Evolutionary conservation across 2,113 vertebrate genomes (phyloP), one percentile per base, ranked within the genome.

Genomic region (Hippocampus mohnikei): DNA sequence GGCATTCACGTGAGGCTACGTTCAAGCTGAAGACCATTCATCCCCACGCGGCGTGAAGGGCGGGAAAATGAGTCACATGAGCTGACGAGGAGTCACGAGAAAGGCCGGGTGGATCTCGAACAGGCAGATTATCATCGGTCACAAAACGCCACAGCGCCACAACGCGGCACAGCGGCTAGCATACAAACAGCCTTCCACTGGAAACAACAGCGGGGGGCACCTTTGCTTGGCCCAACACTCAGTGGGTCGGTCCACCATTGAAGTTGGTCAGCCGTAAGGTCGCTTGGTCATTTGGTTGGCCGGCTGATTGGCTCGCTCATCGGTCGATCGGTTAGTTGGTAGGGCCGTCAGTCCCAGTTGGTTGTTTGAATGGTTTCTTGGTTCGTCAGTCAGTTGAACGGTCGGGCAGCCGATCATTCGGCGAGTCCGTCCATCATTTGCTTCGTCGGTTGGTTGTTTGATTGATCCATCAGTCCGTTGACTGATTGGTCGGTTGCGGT

Each of bases 61-160:
- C 74, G 75, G 71, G 58, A 29, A 76, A 88, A 81, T 84, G 83
- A 86, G 72, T 64, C 71, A 81, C 42, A 72, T 81, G 75, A 86
- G 86, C 44, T 72, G 68, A 74, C 66, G 48, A 50, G 44, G 64
- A 65, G 81, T 74, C 70, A 67, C 42, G 21, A 69, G 62, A 80
- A 20, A 61, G 71, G 68, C 25, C 72, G 66, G 53, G 64, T 1
- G 18, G 69, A 62, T 71, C 70, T 65, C 60, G 42, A 62, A 44
- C 55, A 67, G 64, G 55, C 27, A 18, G 16, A 21, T 46, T 37
- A 63, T 60, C 21, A 41, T 65, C 63, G 25, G 63, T 44, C 41
- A 25, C 16, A 23, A 65, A 65, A 33, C 2, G 16, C 15, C 2
- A 33, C 58, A 59, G 7, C 23, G 27, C 15, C 2, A 33, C 58